These are phyloP conservation scores for Ectemnius continuus DNA, from an alignment of 2,888 invertebrate species.

Conservation along the genomic window DNA sequence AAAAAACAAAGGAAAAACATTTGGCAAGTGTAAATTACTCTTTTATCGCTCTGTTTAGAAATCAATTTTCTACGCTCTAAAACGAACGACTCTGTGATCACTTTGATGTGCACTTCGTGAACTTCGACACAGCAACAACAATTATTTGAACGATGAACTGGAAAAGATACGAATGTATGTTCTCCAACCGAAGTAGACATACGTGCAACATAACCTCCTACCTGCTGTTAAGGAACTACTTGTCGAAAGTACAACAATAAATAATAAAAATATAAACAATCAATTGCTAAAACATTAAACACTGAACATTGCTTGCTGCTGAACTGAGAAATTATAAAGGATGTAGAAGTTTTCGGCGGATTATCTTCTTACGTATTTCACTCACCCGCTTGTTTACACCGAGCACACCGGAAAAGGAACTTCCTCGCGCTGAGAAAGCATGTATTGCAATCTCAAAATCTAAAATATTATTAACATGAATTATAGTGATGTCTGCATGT, in stretches of 20 bases:
- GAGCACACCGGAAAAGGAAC: conserved; percentile 68
- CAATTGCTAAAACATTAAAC: conserved; percentile 8
- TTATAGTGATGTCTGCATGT: no score
- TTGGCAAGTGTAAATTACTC: no score
- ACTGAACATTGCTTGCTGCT: conserved; percentile 7
- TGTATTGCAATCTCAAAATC: background rate
- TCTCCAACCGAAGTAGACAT: background rate
- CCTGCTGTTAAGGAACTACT: conserved; percentile 28
- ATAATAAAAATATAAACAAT: conserved; percentile 22
- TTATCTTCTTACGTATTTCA: conserved; percentile 49
- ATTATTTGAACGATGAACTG: no score
- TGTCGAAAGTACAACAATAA: conserved; percentile 5
- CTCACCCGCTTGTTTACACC: conserved; percentile 64
- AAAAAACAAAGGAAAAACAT: no score
- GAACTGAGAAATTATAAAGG: conserved; percentile 12
- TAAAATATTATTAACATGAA: background rate
- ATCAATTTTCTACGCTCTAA: no score
- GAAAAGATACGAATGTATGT: no score
- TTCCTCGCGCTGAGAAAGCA: conserved; percentile 6
- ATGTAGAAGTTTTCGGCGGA: conserved; percentile 54
- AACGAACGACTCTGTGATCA: no score
- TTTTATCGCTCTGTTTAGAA: no score
- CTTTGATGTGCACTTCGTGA: no score
- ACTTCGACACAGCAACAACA: no score
- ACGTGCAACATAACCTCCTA: conserved; percentile 35